Conservation (phyloP, 1,140 invertebrate species). For the Caenorhabditis latens region DNA sequence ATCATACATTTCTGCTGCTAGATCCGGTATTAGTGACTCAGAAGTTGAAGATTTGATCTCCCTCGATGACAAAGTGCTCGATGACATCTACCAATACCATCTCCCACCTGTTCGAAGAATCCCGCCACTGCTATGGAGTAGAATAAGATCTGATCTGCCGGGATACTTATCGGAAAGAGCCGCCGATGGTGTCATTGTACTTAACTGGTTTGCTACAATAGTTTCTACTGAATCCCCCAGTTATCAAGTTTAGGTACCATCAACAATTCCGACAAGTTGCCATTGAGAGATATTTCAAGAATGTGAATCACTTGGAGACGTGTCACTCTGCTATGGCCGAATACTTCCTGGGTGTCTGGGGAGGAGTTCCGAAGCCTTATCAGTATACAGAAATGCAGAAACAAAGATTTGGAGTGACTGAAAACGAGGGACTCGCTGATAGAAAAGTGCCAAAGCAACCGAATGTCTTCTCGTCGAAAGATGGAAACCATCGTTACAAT, state of each 20-base stretch:
- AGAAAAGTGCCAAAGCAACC: constrained; percentile 95
- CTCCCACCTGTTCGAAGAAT: constrained; percentile 93
- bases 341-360: constrained; percentile 90
- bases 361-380: constrained; percentile 92
- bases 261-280: constrained; percentile 94
- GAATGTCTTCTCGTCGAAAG: constrained; percentile 86
- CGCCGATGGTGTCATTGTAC: constrained; percentile 94
- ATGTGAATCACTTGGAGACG: constrained; percentile 93
- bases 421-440: constrained; percentile 84
- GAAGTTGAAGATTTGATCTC: constrained; percentile 93
- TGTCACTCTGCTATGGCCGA: constrained; percentile 97
- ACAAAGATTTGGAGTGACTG: constrained; percentile 85
- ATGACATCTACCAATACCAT: constrained; percentile 98
- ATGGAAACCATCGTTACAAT: constrained; percentile 81
- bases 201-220: constrained; percentile 93
- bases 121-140: constrained; percentile 93
- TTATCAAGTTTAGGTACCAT: constrained; percentile 77
- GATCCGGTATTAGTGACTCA: constrained; percentile 91
- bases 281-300: constrained; percentile 94
- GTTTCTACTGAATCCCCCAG: background rate
- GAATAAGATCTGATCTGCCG: constrained; percentile 92
- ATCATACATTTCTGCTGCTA: constrained; percentile 92
- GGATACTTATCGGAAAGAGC: constrained; percentile 95
- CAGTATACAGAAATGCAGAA: constrained; percentile 95
- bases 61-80: constrained; percentile 90